Evolutionary conservation across 2,888 invertebrate species (phyloP), one percentile per base, ranked within the genome.

Genomic region (Leptothorax acervorum): DNA sequence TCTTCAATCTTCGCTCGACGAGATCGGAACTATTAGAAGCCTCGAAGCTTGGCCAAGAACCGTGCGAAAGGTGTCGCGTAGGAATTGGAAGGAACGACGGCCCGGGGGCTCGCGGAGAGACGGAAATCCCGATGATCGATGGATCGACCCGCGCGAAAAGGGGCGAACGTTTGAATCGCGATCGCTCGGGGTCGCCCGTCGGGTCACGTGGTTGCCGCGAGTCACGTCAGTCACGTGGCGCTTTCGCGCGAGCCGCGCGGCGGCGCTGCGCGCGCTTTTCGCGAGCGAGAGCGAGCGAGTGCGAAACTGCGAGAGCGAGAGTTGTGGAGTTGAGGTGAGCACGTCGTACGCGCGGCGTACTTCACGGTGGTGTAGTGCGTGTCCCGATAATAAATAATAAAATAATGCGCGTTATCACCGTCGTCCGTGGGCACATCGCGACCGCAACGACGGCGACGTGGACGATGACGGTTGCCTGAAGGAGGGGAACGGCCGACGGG

Each of bases 391-490:
- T 23, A 23, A 23, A 23, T 23, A 23, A 23, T 23, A 23, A 23
- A 91, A 91, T 90, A 48, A 90, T 84, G 86, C 85, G 84, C 76
- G 83, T 75, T 89, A 86, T 86, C 86, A 89, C 88, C 88, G 87
- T 86, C 83, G 83, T 55, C 60, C 76, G 75, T 55, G 70, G 82
- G 71, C 45, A 15, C 15, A 18, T 28, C 42, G 55, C 28, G 42
- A 78, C 42, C 42, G 28, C 55, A 15, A 45, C 18, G 39, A 31
- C n/a, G 42, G 35, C 18, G 8, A 18, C 23, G 23, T 12, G 11
- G 28, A 48, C 18, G 51, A 71, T 71, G 87, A 83, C 85, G 71
- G 55, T 85, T 71, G 35, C 35, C 6, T 83, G 71, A 86, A 6
- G 23, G 23, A 3, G 18, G 79, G 84, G 62, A 60, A 85, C 75